A percentile compares a stretch with the other conserved stretches of the same genome.
phyloP scores from a whole-genome alignment of 2,113 vertebrate species.

The Elaphurus davidianus region DNA sequence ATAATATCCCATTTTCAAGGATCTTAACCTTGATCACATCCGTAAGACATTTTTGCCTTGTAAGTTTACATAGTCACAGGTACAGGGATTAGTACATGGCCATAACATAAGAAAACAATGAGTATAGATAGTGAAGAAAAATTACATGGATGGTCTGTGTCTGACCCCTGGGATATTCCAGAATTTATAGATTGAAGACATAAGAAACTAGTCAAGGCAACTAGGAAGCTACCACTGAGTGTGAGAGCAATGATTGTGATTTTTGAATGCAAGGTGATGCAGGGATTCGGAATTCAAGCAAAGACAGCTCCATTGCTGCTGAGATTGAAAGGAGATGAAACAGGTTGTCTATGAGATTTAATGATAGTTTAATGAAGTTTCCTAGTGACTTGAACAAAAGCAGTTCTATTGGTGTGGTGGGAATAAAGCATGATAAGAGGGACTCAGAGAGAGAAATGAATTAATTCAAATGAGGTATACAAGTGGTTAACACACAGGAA shows the following conservation, averaged over 20 bases:
- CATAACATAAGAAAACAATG: not conserved
- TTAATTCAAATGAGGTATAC: not conserved
- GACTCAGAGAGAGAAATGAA: not conserved
- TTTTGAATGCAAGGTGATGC: not conserved
- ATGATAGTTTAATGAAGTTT: not conserved
- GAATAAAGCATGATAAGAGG: not conserved
- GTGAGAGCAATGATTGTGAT: not conserved
- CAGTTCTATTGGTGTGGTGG: not conserved
- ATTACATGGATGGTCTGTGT: not conserved
- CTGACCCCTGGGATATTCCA: not conserved
- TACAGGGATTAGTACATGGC: not conserved
- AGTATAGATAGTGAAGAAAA: not conserved
- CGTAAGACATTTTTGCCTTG: not conserved
- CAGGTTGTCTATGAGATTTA: not conserved
- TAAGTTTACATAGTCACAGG: not conserved
- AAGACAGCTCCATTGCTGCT: not conserved
- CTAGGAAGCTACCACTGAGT: not conserved
- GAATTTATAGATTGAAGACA: not conserved
- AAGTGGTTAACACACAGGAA: not conserved
- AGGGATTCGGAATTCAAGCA: not conserved
- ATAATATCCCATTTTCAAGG: too few species aligned
- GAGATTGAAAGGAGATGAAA: not conserved
- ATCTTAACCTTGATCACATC: too few species aligned
- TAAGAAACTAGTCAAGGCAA: not conserved
- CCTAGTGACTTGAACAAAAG: not conserved